Percentiles rank a stretch among this genome's conserved stretches.
Evolutionary conservation across 2,113 vertebrate species (phyloP).

Genomic region (Atractosteus spatula): DNA sequence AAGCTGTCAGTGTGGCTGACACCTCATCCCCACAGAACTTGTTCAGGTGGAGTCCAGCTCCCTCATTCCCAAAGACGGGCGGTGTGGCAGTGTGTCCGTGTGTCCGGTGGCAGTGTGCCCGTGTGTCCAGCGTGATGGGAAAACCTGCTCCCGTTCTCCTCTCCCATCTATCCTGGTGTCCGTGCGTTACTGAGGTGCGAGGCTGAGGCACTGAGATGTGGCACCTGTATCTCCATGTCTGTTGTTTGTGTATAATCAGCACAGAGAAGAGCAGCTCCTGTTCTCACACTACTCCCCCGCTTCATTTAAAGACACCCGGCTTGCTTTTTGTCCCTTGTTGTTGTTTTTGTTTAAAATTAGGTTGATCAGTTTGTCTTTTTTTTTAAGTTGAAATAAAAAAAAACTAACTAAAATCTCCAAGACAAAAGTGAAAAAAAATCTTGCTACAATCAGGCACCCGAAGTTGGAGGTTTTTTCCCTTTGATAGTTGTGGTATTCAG

Average conservation of each 20-base stretch:
- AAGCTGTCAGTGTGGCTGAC: not conserved
- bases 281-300: not conserved
- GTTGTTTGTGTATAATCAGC: not conserved
- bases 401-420: constrained; percentile 75
- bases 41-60: too few relatives aligned
- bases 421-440: constrained; percentile 71
- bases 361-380: not conserved
- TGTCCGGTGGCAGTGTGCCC: too few relatives aligned
- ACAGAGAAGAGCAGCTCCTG: not conserved
- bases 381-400: constrained; percentile 73
- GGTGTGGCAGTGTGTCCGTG: too few relatives aligned
- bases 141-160: too few relatives aligned
- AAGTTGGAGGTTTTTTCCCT: constrained; percentile 51
- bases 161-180: not conserved
- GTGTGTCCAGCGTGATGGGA: too few relatives aligned
- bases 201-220: not conserved
- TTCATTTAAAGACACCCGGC: not conserved
- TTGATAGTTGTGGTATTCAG: constrained; percentile 57
- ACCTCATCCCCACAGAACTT: not conserved
- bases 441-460: constrained; percentile 78
- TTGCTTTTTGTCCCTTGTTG: not conserved
- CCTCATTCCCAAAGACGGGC: too few relatives aligned
- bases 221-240: constrained; percentile 2
- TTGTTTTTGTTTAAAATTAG: too few relatives aligned
- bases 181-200: not conserved